Evolutionary conservation across 2,113 vertebrate species (phyloP).

Genomic region (Sander lucioperca): DNA sequence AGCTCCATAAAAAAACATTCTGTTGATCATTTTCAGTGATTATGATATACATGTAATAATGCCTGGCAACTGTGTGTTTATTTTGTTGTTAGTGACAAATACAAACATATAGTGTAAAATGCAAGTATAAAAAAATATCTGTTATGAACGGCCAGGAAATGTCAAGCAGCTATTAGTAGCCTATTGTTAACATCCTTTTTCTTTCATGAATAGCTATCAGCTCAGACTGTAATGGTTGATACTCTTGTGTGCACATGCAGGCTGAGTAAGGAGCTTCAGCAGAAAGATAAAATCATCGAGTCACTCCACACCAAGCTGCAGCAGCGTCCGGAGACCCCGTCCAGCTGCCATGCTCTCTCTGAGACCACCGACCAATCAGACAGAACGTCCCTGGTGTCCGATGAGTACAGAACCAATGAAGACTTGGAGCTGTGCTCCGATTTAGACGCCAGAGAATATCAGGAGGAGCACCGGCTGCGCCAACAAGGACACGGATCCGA

Average conservation of each 20-base stretch:
- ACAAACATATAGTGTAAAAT: background rate
- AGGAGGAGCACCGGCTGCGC: constrained; percentile 67
- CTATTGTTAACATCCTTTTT: background rate
- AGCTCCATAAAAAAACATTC: too few relatives aligned
- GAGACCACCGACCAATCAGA: constrained; percentile 91
- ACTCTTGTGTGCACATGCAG: constrained; percentile 70
- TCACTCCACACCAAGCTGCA: constrained; percentile 91
- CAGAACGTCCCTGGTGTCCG: constrained; percentile 88
- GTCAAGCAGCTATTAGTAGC: background rate
- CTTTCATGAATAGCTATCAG: background rate
- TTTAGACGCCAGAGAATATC: constrained; percentile 87
- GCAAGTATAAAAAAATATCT: background rate
- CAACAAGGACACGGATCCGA: constrained; percentile 61
- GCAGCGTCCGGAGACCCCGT: constrained; percentile 85
- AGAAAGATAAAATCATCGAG: constrained; percentile 93
- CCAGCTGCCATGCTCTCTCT: constrained; percentile 88
- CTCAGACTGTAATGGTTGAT: constrained; percentile 4
- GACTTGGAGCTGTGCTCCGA: constrained; percentile 91
- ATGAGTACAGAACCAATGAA: constrained; percentile 86
- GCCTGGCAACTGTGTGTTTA: background rate
- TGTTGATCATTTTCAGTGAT: background rate
- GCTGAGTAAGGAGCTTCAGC: constrained; percentile 90
- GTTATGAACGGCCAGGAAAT: too few relatives aligned
- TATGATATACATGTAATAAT: background rate
- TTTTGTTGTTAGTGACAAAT: background rate